These are phyloP conservation scores for Drosophila tani DNA, from an alignment of 1,140 invertebrate genomes.

Conservation along the genomic window DNA sequence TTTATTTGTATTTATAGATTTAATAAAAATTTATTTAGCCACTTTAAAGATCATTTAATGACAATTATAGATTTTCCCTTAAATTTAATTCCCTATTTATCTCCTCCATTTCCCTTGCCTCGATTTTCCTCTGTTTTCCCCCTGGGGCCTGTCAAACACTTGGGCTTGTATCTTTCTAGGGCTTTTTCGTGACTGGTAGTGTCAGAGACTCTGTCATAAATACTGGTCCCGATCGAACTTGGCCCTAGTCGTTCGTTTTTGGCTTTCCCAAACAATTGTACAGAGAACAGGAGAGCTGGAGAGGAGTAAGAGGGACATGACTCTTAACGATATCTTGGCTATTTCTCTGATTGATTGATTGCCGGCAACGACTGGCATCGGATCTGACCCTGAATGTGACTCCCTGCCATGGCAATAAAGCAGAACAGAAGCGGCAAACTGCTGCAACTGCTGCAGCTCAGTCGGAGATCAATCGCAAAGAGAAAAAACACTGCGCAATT, in stretches of 20 bases:
- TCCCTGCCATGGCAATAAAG: conserved; percentile 23
- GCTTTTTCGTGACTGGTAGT: conserved; percentile 38
- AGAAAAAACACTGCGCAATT: conserved; percentile 69
- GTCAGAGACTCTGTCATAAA: conserved; percentile 39
- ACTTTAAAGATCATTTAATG: not conserved
- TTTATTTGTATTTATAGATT: not conserved
- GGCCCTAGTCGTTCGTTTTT: conserved; percentile 14
- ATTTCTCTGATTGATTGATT: conserved; percentile 76
- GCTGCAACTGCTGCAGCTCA: conserved; percentile 18
- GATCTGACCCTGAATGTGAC: conserved; percentile 44
- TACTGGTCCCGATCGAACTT: conserved; percentile 6
- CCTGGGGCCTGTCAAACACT: conserved; percentile 10
- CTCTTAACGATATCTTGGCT: conserved; percentile 52
- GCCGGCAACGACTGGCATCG: conserved; percentile 45
- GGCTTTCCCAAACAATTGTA: conserved; percentile 9
- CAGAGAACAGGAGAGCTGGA: not conserved
- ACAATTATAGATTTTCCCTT: not conserved
- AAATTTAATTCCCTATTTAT: not conserved
- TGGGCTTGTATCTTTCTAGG: not conserved
- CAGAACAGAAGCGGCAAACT: conserved; percentile 39
- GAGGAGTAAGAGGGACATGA: not conserved
- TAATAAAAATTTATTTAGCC: not conserved
- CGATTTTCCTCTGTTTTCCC: not conserved
- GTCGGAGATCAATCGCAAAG: conserved; percentile 57
- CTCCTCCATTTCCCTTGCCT: not conserved